phyloP scores from a whole-genome alignment of 2,888 invertebrate genomes.

The Drosophila rubida region DNA sequence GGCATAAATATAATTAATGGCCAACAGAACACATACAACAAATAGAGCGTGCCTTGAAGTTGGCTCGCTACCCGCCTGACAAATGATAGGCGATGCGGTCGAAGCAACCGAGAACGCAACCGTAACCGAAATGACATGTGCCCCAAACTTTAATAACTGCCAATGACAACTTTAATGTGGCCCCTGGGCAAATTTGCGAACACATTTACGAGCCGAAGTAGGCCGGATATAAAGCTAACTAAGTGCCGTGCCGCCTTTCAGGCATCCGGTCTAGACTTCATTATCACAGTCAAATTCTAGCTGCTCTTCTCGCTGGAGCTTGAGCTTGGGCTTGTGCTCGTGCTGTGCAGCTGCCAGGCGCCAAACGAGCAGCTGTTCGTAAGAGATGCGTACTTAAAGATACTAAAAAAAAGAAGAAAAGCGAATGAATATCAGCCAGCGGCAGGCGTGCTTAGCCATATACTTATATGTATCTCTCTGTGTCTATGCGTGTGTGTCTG shows the following conservation, averaged over 20 bases:
- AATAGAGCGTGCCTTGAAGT: background rate
- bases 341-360: conserved; percentile 38
- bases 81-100: conserved; percentile 54
- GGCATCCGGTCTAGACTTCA: conserved; percentile 76
- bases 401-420: conserved; percentile 38
- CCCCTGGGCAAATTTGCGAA: conserved; percentile 1
- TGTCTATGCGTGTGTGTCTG: conserved; percentile 2
- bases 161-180: conserved; percentile 42
- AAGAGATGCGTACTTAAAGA: conserved; percentile 55
- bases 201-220: conserved; percentile 2
- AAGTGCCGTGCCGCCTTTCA: conserved; percentile 46
- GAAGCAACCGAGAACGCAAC: conserved; percentile 24
- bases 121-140: background rate
- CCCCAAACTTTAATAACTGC: conserved; percentile 27
- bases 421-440: conserved; percentile 38
- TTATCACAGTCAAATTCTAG: conserved; percentile 49
- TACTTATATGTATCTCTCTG: conserved; percentile 19
- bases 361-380: conserved; percentile 51
- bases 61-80: conserved; percentile 44
- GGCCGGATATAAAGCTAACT: conserved; percentile 46
- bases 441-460: conserved; percentile 41
- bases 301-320: background rate
- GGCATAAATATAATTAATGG: conserved; percentile 63
- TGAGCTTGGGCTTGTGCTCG: background rate
- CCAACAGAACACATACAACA: conserved; percentile 1